Evolutionary conservation across 2,888 invertebrate species (phyloP), one percentile per base, ranked within the genome.

Genomic region (Amphipoea lucens): DNA sequence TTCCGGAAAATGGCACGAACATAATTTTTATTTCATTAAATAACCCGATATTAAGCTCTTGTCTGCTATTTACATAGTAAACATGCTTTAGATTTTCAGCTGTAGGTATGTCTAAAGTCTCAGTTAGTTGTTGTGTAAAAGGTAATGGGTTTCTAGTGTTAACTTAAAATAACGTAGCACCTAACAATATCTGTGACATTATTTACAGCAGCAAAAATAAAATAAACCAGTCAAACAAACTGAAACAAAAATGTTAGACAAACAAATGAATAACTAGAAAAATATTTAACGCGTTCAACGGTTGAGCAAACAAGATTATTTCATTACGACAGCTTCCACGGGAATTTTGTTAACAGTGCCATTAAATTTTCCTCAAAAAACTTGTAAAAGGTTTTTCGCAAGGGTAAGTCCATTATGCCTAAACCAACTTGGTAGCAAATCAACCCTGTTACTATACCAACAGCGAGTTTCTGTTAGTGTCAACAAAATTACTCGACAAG

Each of bases 401-500:
- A 86, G 67, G 62, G 74, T 45, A 62, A 82, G 20, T 63, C 81
- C 68, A 87, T 88, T 86, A 86, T 86, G 87, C 90, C 91, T 90
- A 91, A 90, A 90, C 82, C 85, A 90, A 92, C 90, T 86, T 72
- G 67, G 65, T 57, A 84, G 80, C 78, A 86, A 88, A 88, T 86
- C 84, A 82, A 85, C 83, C 87, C 81, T 81, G 86, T 87, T 88
- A 84, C 89, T 84, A 87, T 83, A 86, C 81, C 82, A 87, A 88
- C 84, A 90, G 78, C 66, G 86, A 86, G 88, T 87, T 89, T 89
- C 84, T 85, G 86, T 84, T 87, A 83, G 78, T 90, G 91, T 92
- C 91, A 93, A 93, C 89, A 92, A 86, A 90, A 92, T 92, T 91
- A 91, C 89, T 86, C 86, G 90, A 89, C 91, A 92, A 94, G 92